Base-by-base conservation (phyloP, 2,888 invertebrate species). In the Leptarthrus brevirostris region DNA sequence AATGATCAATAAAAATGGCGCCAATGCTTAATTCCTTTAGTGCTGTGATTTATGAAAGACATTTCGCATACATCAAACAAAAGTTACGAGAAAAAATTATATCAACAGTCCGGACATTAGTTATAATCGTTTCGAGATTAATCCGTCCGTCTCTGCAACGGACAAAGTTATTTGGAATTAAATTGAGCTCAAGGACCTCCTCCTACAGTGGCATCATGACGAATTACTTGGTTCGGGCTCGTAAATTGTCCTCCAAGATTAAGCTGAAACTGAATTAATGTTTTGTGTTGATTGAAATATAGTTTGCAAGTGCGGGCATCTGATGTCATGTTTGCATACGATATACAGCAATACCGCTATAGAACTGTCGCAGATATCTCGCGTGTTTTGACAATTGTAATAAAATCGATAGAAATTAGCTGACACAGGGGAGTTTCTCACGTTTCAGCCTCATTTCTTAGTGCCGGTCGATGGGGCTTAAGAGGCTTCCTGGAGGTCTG, bases 1-100 rank as follows among this genome's bases (percentile, higher is more conserved):
- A 71, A 54, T 71, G 70, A 71, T 71, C 70, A 71, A 71, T 71
- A 71, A 71, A 54, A 40, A 10, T 53, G 70, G 70, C 70, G 70
- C 70, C 70, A 36, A 20, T 40, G 36, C 47, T 44, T 64, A 64
- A 64, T 64, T 64, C 64, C 64, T 47, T 34, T 44, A 44, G 44
- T n/a, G 24, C n/a, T 24, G 22, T 64, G 64, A 64, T 64, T 64
- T 64, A 64, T 64, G 64, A 24, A 40, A 47, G 64, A 47, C 40
- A 40, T 36, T 64, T 64, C 64, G 47, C 64, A 64, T 64, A 44
- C 64, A 64, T 64, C 64, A 64, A 64, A 64, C 64, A 47, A 64
- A 64, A 64, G 64, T 64, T 64, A 64, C 22, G 64, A 64, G 47
- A 47, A 64, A 64, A 64, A 64, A 64, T 64, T 64, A 64, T 47